Evolutionary conservation across 2,888 invertebrate genomes (phyloP).

Genomic region (Dolomedes plantarius): DNA sequence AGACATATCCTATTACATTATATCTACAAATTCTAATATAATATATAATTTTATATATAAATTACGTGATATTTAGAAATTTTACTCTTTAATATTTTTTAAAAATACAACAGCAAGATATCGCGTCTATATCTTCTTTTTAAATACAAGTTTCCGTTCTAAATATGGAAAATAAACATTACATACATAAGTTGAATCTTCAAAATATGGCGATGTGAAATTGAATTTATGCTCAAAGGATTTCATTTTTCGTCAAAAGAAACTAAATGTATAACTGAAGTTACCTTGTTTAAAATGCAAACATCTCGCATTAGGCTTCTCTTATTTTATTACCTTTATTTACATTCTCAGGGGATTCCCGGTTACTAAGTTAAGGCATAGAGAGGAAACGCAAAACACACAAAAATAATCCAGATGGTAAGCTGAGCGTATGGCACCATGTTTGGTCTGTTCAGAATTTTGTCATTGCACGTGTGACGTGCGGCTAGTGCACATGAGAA

Average conservation of each 20-base stretch:
- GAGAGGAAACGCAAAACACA: not conserved
- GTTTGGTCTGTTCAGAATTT: not conserved
- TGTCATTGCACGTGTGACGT: too few species aligned
- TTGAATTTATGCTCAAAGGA: not conserved
- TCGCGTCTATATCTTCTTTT: too few species aligned
- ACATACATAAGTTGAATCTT: too few species aligned
- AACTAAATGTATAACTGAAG: not conserved
- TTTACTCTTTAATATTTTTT: too few species aligned
- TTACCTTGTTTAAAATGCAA: not conserved
- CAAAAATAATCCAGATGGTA: not conserved
- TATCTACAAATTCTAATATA: too few species aligned
- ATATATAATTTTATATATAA: too few species aligned
- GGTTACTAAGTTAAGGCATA: conserved; percentile 43
- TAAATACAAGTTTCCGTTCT: too few species aligned
- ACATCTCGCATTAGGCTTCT: conserved; percentile 20
- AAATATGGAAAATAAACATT: too few species aligned
- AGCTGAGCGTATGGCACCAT: not conserved
- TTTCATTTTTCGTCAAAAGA: not conserved
- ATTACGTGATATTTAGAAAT: too few species aligned
- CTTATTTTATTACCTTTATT: conserved; percentile 65
- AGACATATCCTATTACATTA: too few species aligned
- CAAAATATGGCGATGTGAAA: not conserved
- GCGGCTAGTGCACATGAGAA: too few species aligned
- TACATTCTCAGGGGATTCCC: conserved; percentile 31
- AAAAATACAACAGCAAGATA: too few species aligned